Evolutionary conservation across 2,797 vertebrate genomes (phyloP), one percentile per base, ranked within the genome.

Genomic region (Distichodus sexfasciatus): DNA sequence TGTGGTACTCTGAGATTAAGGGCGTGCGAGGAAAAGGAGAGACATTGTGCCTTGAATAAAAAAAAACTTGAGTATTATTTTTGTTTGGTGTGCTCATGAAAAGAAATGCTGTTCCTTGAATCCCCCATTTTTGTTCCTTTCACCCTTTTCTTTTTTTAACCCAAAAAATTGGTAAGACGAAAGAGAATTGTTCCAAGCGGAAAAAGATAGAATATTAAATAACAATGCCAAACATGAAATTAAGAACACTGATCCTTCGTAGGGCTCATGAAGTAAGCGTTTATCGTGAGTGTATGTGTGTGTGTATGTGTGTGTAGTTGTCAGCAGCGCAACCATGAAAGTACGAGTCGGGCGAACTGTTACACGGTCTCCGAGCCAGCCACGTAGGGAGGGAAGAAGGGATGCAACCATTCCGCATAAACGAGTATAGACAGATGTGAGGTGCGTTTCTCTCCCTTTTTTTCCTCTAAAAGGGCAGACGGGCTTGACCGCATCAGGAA

Each of bases 31-130:
- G 53, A 62, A 64, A 85, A 79, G 76, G 82, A 90, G 81, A 86
- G 90, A 92, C 88, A 90, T 91, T 91, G 91, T 93, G 91, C 91
- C 91, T 93, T 93, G 89, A 92, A 91, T 91, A 68, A 70, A 59
- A 77, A 77, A 63, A 86, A 84, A 87, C 69, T 76, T 82, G 66
- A 82, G 67, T 63, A 65, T 75, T 67, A 64, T 66, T 69, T 84
- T 84, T 85, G 83, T 84, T 58, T 35, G 70, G 60, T 68, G 68
- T 84, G 71, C 75, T 71, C 44, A 19, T 31, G 23, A 50, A 62
- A 72, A 57, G 66, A 67, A 53, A 62, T 60, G 53, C 57, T 59
- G 69, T 75, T 74, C 9, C 65, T 73, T 82, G 59, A 77, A 50
- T 62, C 57, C 63, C 59, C 58, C 85, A 85, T 85, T 79, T 71